These are phyloP conservation scores for Ammodytes marinus DNA, from an alignment of 2,113 vertebrate species.

Conservation along the genomic window DNA sequence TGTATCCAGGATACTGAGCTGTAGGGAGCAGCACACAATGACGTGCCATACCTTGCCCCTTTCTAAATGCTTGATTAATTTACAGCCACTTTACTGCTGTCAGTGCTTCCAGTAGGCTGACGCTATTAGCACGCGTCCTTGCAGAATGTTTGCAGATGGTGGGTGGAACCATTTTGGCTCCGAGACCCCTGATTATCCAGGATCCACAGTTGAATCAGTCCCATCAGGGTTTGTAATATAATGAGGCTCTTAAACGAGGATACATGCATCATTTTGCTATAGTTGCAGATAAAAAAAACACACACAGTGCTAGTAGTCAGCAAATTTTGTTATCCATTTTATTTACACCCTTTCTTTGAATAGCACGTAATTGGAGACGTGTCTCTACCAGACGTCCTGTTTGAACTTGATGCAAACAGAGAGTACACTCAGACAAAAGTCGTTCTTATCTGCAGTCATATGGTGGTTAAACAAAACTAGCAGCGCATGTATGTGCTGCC, in stretches of 20 bases:
- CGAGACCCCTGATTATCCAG: not conserved
- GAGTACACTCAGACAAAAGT: constrained; percentile 7
- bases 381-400: not conserved
- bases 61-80: constrained; percentile 31
- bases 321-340: not conserved
- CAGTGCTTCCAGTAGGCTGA: not conserved
- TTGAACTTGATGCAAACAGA: constrained; percentile 20
- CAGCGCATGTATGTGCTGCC: constrained; percentile 23
- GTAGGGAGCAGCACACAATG: constrained; percentile 24
- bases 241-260: not conserved
- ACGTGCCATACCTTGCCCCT: constrained; percentile 27
- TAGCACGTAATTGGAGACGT: constrained; percentile 15
- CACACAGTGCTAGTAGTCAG: not conserved
- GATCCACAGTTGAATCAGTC: not conserved
- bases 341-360: not conserved
- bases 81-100: not conserved
- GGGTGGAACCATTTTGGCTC: constrained; percentile 31
- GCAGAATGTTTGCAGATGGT: constrained; percentile 12
- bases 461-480: constrained; percentile 20
- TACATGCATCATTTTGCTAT: not conserved
- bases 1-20: constrained; percentile 71
- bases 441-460: constrained; percentile 33
- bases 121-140: not conserved
- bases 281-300: not conserved
- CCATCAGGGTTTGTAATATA: not conserved